A percentile compares a stretch with the other conserved stretches of the same genome.
Conservation (phyloP, 1,140 invertebrate genomes). For the Ceratina japonica region DNA sequence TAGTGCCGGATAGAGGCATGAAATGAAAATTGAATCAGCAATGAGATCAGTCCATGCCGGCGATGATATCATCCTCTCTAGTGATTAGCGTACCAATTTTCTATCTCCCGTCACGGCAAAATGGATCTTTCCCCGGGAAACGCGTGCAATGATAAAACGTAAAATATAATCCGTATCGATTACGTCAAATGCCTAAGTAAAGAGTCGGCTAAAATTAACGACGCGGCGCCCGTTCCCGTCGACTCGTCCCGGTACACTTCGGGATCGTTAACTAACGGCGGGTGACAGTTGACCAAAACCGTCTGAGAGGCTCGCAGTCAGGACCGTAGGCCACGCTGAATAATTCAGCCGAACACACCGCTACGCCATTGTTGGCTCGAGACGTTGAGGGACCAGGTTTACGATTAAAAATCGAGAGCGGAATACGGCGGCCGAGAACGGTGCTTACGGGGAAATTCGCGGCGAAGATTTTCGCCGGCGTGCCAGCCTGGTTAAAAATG, state of each 20-base stretch:
- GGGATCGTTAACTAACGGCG: slow-evolving; percentile 29
- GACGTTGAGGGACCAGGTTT: slow-evolving; percentile 36
- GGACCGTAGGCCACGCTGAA: slow-evolving; percentile 50
- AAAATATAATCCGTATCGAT: slow-evolving; percentile 34
- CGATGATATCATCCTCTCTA: slow-evolving; percentile 36
- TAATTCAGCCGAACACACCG: slow-evolving; percentile 44
- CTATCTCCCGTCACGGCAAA: slow-evolving; percentile 9
- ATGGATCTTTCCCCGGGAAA: slow-evolving; percentile 5
- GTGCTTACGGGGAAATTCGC: slow-evolving; percentile 25
- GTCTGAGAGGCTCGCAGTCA: slow-evolving; percentile 28
- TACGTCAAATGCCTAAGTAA: slow-evolving; percentile 56
- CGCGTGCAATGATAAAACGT: slow-evolving; percentile 28
- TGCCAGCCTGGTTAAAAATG: slow-evolving; percentile 3
- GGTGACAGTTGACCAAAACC: slow-evolving; percentile 31
- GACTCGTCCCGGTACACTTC: no score
- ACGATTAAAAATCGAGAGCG: slow-evolving; percentile 52
- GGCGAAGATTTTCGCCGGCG: slow-evolving; percentile 19
- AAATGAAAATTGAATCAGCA: slow-evolving; percentile 44
- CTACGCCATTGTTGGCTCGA: slow-evolving; percentile 44
- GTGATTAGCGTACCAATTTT: neutral
- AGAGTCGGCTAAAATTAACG: slow-evolving; percentile 50
- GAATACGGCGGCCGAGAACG: slow-evolving; percentile 19
- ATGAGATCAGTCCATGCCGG: slow-evolving; percentile 16
- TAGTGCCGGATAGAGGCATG: slow-evolving; percentile 4
- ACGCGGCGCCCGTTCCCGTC: slow-evolving; percentile 1